Conservation (phyloP, 2,888 invertebrate species). For the Hedychridium roseum region DNA sequence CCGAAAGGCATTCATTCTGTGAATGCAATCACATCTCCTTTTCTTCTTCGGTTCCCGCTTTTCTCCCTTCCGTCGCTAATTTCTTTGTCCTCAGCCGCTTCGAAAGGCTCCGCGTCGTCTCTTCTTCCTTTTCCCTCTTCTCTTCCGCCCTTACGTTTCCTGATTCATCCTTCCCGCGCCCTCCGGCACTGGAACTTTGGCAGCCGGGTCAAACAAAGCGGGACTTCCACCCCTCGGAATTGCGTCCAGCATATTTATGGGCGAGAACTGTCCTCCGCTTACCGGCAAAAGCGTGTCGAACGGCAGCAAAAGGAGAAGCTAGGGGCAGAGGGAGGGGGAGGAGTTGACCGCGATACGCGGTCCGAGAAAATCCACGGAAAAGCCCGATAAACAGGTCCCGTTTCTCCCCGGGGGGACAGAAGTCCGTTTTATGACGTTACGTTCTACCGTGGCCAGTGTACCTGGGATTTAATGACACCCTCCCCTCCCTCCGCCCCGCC, state of each 20-base stretch:
- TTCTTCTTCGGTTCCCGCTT: not conserved
- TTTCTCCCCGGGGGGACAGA: too few species aligned
- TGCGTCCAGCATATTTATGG: conserved; percentile 53
- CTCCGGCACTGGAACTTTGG: conserved; percentile 21
- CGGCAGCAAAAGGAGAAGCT: too few species aligned
- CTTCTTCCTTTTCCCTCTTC: conserved; percentile 11
- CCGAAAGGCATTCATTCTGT: too few species aligned
- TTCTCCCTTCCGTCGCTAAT: too few species aligned
- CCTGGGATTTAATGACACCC: not conserved
- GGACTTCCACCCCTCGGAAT: conserved; percentile 38
- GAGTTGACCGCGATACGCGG: not conserved
- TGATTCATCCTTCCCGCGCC: not conserved
- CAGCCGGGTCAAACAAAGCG: conserved; percentile 45
- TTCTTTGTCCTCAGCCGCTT: too few species aligned
- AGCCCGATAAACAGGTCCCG: too few species aligned
- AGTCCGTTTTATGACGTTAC: too few species aligned
- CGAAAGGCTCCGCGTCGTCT: conserved; percentile 5
- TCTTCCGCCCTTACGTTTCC: conserved; percentile 13
- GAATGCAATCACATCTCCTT: not conserved
- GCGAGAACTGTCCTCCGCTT: conserved; percentile 42
- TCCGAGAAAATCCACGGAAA: too few species aligned
- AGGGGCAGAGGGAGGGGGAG: conserved; percentile 1
- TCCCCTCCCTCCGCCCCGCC: not conserved
- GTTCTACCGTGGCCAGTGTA: not conserved
- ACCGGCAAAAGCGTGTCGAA: conserved; percentile 28